Evolutionary conservation across 2,113 vertebrate species (phyloP).

Genomic region (Anser cygnoides): DNA sequence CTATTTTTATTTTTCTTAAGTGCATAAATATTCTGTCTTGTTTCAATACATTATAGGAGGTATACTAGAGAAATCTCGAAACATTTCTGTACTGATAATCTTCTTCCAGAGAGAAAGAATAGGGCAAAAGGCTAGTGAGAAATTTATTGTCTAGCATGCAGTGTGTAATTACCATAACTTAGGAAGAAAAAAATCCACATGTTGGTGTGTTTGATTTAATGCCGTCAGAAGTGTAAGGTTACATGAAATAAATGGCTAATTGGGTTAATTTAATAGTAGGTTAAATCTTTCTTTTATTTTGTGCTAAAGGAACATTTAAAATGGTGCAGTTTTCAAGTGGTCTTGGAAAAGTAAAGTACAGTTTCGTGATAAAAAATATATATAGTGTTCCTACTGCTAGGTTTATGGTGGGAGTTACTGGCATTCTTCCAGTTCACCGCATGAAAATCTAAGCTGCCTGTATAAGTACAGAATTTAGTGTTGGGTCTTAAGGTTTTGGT

Average conservation of each 20-base stretch:
- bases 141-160: conserved; percentile 63
- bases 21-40: background rate
- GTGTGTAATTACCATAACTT: conserved; percentile 72
- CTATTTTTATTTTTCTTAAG: background rate
- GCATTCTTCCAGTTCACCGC: conserved; percentile 80
- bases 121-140: conserved; percentile 53
- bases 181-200: conserved; percentile 51
- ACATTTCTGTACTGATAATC: conserved; percentile 52
- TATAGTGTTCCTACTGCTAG: conserved; percentile 76
- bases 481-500: conserved; percentile 84
- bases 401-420: conserved; percentile 81
- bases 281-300: conserved; percentile 81
- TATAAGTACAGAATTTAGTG: conserved; percentile 81
- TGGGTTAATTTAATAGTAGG: conserved; percentile 81
- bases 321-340: conserved; percentile 75
- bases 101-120: conserved; percentile 48
- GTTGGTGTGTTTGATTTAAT: conserved; percentile 72
- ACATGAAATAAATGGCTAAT: conserved; percentile 78
- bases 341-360: conserved; percentile 76
- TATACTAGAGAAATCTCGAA: background rate
- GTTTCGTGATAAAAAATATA: conserved; percentile 77
- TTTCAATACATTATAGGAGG: background rate
- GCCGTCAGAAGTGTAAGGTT: conserved; percentile 74
- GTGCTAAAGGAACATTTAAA: conserved; percentile 75
- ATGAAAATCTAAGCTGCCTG: conserved; percentile 84